Conservation (phyloP, 2,888 invertebrate genomes). For the Rosalia funebris region DNA sequence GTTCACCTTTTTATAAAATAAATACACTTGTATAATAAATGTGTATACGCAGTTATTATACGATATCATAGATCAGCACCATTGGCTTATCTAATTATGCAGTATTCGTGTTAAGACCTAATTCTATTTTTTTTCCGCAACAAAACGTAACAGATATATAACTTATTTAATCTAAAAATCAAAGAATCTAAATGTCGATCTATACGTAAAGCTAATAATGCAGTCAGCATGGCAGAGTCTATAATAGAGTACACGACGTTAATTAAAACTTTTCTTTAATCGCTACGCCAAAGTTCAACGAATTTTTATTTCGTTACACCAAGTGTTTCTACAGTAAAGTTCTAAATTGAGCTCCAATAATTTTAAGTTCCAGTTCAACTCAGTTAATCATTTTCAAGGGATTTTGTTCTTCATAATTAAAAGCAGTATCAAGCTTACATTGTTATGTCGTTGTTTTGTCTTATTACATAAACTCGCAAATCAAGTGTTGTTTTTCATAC, state of each 20-base stretch:
- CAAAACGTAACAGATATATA: no score
- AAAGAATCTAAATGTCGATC: background rate
- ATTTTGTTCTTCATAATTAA: background rate
- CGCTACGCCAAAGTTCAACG: background rate
- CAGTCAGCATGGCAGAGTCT: background rate
- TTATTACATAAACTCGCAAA: no score
- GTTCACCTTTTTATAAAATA: no score
- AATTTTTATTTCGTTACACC: background rate
- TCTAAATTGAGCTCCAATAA: constrained; percentile 3
- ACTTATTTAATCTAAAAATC: no score
- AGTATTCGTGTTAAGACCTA: no score
- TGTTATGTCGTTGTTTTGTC: no score
- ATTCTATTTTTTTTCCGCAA: no score
- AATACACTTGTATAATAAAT: no score
- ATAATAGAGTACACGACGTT: constrained; percentile 4
- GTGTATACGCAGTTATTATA: no score
- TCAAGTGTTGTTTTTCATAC: no score
- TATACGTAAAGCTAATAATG: background rate
- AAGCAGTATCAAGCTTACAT: background rate
- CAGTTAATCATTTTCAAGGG: background rate
- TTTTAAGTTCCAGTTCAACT: background rate
- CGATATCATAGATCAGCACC: no score
- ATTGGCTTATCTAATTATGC: no score
- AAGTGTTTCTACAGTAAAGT: constrained; percentile 11
- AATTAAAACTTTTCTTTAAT: constrained; percentile 11